Evolutionary conservation across 2,113 vertebrate species (phyloP).

Genomic region (Podilymbus podiceps): DNA sequence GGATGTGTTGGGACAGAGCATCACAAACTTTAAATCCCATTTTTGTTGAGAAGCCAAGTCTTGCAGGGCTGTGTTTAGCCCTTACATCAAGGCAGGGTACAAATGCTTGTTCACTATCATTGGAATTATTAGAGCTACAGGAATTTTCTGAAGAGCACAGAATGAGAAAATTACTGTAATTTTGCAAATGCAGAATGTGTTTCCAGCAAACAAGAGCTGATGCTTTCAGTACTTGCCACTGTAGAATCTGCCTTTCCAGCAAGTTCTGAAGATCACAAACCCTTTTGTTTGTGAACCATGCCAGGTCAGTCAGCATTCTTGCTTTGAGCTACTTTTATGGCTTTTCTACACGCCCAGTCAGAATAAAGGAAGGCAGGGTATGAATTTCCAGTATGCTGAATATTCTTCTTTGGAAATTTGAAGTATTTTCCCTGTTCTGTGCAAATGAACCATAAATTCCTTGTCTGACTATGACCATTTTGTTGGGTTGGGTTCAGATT

Average conservation of each 20-base stretch:
- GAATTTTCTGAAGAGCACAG: not conserved
- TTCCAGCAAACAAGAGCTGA: not conserved
- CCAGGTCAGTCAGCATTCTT: not conserved
- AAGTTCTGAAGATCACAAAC: not conserved
- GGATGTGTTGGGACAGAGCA: not conserved
- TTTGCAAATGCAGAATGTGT: not conserved
- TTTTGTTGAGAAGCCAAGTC: not conserved
- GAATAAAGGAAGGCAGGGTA: not conserved
- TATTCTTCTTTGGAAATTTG: not conserved
- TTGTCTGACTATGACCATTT: not conserved
- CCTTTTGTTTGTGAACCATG: not conserved
- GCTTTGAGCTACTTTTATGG: not conserved
- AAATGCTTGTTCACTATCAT: not conserved
- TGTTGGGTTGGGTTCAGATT: not conserved
- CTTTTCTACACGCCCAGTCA: not conserved
- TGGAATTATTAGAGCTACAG: not conserved
- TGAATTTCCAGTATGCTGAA: not conserved
- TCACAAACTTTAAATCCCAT: not conserved
- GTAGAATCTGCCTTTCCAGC: not conserved
- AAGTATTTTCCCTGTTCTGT: not conserved
- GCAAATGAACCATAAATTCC: not conserved
- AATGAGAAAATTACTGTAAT: conserved; percentile 30
- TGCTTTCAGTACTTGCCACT: not conserved
- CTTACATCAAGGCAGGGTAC: not conserved
- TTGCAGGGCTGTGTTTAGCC: not conserved